Conservation (phyloP, 1,140 invertebrate genomes). For the Dendrolimus kikuchii region DNA sequence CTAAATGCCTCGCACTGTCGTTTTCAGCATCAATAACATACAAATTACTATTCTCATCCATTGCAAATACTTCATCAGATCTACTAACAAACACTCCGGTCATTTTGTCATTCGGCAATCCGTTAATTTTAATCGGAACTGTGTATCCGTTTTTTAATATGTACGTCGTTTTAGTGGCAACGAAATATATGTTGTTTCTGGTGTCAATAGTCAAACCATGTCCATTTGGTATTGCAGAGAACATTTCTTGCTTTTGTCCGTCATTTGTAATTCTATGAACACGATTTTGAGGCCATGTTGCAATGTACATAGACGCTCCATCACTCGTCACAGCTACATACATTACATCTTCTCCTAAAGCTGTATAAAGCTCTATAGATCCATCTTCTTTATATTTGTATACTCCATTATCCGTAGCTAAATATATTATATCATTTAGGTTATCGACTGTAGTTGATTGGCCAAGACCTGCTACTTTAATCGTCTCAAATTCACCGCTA, state of each 20-base stretch:
- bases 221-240: slow-evolving; percentile 47
- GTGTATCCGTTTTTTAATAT: slow-evolving; percentile 37
- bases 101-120: slow-evolving; percentile 47
- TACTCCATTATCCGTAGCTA: slow-evolving; percentile 61
- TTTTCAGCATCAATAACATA: slow-evolving; percentile 44
- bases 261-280: slow-evolving; percentile 52
- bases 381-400: slow-evolving; percentile 59
- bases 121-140: slow-evolving; percentile 54
- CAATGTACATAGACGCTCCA: slow-evolving; percentile 47
- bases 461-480: slow-evolving; percentile 50
- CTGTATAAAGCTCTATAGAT: slow-evolving; percentile 40
- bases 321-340: slow-evolving; percentile 46
- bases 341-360: slow-evolving; percentile 57
- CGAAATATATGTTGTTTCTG: slow-evolving; percentile 54
- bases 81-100: slow-evolving; percentile 49
- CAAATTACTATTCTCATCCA: slow-evolving; percentile 58
- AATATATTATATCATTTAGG: slow-evolving; percentile 57
- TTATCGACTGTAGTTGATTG: slow-evolving; percentile 58
- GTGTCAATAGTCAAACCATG: slow-evolving; percentile 53
- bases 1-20: slow-evolving; percentile 36
- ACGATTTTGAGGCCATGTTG: slow-evolving; percentile 60
- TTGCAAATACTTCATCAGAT: slow-evolving; percentile 48
- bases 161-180: slow-evolving; percentile 54
- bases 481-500: slow-evolving; percentile 38
- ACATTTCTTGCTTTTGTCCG: slow-evolving; percentile 43